Evolutionary conservation across 2,797 vertebrate species (phyloP), one percentile per base, ranked within the genome.

Genomic region (Lates japonicus): DNA sequence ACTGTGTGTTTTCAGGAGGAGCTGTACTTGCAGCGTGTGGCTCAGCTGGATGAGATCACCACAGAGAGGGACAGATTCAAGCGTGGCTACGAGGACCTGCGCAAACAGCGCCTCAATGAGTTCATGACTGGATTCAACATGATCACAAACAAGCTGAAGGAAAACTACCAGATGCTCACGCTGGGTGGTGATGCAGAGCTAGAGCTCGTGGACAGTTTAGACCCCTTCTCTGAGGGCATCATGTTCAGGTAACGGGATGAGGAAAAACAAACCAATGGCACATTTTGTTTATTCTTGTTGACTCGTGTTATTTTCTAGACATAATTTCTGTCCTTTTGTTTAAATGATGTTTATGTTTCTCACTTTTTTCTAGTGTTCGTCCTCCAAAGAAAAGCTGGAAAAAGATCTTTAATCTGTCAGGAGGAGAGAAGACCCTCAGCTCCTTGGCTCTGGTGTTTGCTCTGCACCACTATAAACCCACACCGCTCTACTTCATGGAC

Each of bases 341-440:
- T 16, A 2, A 51, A 7, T 9, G 20, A 4, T 8, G 17, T 1
- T 48, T 46, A 1, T 16, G 3, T 37, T 46, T 17, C 10, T 73
- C 7, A 0, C 3, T 16, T 31, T 7, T 29, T 13, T 25, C 1
- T 75, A 99, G 98, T 55, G 98, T 99, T 65, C 96, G 98, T 39
- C 98, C 98, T 70, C 98, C 98, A 1, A 99, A 99, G 95, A 99
- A 99, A 86, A 99, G 98, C 76, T 99, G 98, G 98, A 99, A 99
- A 90, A 99, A 99, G 90, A 99, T 99, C 84, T 99, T 98, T 54
- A 99, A 99, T 84, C 94, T 99, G 63, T 99, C 98, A 0, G 98
- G 98, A 74, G 98, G 98, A 44, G 98, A 99, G 80, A 99, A 99
- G 95, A 99, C 98, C 0, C 95, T 99, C 3, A 99, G 98, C 91